Evolutionary conservation across 1,140 invertebrate genomes (phyloP), one percentile per base, ranked within the genome.

Genomic region (Aradophagus sp.): DNA sequence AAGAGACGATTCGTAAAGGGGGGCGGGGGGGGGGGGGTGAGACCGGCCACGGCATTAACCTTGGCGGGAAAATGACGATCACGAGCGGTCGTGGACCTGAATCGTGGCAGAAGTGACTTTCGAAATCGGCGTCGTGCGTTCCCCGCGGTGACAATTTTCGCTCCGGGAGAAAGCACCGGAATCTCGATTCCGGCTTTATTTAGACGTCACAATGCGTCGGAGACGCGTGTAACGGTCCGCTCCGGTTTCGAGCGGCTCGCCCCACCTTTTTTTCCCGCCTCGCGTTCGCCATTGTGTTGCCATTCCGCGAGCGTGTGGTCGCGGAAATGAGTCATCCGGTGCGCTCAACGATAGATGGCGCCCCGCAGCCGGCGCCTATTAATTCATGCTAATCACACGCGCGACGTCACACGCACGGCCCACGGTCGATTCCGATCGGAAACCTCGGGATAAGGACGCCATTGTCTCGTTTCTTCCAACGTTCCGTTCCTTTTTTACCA

Each of bases 101-200:
- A 65, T 55, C 48, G 38, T 39, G 48, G 45, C 31, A 53, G 29
- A 39, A 41, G 41, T 47, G 34, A 26, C 41, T 65, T 55, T 63
- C 59, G 31, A 55, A 63, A 35, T 7, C 19, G 38, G 27, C 35
- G 48, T 61, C 42, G 32, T 35, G 58, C 45, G 42, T 61, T 61
- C 45, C n/a, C 36, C 11, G 36, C 32, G 26, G 59, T 39, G 48
- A 65, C 50, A 65, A 55, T 65, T 65, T 65, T 65, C 47, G 31
- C 42, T 35, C 10, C 5, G 27, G 5, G 48, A 47, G 61, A 65
- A 65, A 65, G 48, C 41, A n/a, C 50, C 35, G 44, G 41, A 55
- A 32, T 65, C 41, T 41, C 47, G 34, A 65, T 47, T 55, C 61
- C 48, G n/a, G 48, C 50, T 10, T 65, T 35, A 55, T 65, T 55